Base-by-base conservation (phyloP, 2,888 invertebrate genomes). In the Trissolcus japonicus region DNA sequence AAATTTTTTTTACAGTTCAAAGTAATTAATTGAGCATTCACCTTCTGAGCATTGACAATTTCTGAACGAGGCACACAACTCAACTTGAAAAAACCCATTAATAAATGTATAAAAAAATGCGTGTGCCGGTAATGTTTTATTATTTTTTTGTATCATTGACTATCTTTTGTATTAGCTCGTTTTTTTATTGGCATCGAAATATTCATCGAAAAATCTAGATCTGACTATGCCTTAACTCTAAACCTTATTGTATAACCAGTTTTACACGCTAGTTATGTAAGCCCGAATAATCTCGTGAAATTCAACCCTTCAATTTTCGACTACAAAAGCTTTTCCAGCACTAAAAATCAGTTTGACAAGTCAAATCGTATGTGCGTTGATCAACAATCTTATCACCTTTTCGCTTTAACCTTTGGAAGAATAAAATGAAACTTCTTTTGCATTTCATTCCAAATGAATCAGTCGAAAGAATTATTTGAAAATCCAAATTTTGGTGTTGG, bases 121-220 rank as follows among this genome's bases (percentile, higher is more conserved):
- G 48, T 66, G 73, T 66, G 73, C 73, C 73, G 17, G 35, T 62
- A 46, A 51, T 48, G 3, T 40, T 41, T 29, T 60, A n/a, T n/a
- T n/a, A n/a, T 56, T 40, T 73, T 77, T 69, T 67, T 72, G 72
- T 77, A 73, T 55, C 73, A 77, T 73, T 77, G 68, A 77, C 73
- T 68, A 77, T 65, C 35, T 60, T 60, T 73, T 40, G 51, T 62
- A 65, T 66, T 60, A 77, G 72, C 77, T 77, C 72, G 55, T 62
- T 75, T 35, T 35, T 35, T 73, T 69, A 72, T 78, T 78, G 78
- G 75, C 78, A 78, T 78, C 71, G 74, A 78, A 78, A 78, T 78
- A 69, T 78, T 68, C 65, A 53, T 78, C 66, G 35, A 78, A 65
- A 78, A 74, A 71, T 62, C 74, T 74, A 69, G 41, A 53, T 74